Evolutionary conservation across 2,113 vertebrate species (phyloP).

Genomic region (Rhinopithecus roxellana): DNA sequence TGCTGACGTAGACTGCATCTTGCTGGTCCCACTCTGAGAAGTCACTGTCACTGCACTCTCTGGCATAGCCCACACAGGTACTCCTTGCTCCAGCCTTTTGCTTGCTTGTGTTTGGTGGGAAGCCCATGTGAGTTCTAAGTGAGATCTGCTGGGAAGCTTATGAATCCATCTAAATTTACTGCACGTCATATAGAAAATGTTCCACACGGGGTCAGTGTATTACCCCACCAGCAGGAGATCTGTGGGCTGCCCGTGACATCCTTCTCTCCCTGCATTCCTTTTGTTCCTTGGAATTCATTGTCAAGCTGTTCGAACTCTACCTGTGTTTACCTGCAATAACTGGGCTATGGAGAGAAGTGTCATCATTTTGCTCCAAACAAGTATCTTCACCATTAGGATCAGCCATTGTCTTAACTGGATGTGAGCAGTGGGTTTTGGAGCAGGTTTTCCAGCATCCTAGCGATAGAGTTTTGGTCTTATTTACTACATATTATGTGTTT

Average conservation of each 20-base stretch:
- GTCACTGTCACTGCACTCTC: accelerated
- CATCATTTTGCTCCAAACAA: not conserved
- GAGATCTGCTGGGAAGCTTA: not conserved
- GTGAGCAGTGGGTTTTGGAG: not conserved
- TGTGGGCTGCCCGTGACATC: accelerated
- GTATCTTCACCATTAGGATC: not conserved
- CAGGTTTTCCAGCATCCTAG: too few relatives aligned
- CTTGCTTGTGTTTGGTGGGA: not conserved
- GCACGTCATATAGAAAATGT: accelerated
- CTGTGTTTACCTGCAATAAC: not conserved
- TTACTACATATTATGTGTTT: too few relatives aligned
- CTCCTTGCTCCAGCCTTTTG: not conserved
- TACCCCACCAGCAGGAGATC: too few relatives aligned
- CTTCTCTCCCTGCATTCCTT: not conserved
- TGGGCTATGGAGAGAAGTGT: too few relatives aligned
- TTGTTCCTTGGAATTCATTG: not conserved
- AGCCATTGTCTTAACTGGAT: not conserved
- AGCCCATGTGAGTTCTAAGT: not conserved
- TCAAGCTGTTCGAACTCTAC: not conserved
- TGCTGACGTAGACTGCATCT: not conserved
- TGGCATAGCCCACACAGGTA: accelerated
- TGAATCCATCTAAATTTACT: too few relatives aligned
- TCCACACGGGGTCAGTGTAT: accelerated
- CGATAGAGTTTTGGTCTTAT: not conserved
- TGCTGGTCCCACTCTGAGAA: not conserved